phyloP scores from a whole-genome alignment of 2,797 vertebrate species.

The Channallabes apus region DNA sequence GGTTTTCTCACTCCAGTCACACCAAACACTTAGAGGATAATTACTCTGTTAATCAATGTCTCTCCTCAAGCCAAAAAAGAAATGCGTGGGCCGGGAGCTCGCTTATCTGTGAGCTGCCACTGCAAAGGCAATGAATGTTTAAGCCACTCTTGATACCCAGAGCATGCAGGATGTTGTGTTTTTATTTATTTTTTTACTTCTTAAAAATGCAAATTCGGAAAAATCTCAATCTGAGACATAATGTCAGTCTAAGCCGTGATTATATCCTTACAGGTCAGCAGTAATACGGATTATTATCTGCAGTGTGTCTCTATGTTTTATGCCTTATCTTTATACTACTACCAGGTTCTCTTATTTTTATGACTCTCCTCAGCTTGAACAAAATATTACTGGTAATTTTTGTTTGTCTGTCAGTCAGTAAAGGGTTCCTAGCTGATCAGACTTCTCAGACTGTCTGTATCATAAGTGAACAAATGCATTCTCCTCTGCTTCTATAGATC shows the following conservation, averaged over 20 bases:
- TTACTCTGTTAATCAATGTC: constrained; percentile 83
- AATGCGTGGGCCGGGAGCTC: constrained; percentile 65
- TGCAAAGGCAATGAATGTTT: constrained; percentile 72
- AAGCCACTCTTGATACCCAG: constrained; percentile 59
- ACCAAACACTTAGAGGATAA: constrained; percentile 69
- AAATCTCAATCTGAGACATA: not conserved
- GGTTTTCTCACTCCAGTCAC: constrained; percentile 49
- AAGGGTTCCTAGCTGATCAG: constrained; percentile 66
- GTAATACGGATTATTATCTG: not conserved
- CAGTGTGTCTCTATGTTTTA: constrained; percentile 6
- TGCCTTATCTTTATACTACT: not conserved
- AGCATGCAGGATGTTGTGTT: constrained; percentile 6
- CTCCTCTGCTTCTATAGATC: constrained; percentile 71
- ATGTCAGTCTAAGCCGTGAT: constrained; percentile 17
- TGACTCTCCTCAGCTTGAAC: constrained; percentile 61
- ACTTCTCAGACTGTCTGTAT: constrained; percentile 48
- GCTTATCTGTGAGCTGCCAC: constrained; percentile 66
- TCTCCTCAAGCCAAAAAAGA: constrained; percentile 69
- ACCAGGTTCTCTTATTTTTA: constrained; percentile 28
- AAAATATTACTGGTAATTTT: constrained; percentile 64
- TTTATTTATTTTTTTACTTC: not conserved
- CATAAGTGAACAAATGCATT: constrained; percentile 50
- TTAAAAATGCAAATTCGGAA: not conserved
- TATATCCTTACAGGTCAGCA: not conserved
- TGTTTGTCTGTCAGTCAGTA: constrained; percentile 80